Base-by-base conservation (phyloP, 2,113 vertebrate species). In the Epinephelus fuscoguttatus region DNA sequence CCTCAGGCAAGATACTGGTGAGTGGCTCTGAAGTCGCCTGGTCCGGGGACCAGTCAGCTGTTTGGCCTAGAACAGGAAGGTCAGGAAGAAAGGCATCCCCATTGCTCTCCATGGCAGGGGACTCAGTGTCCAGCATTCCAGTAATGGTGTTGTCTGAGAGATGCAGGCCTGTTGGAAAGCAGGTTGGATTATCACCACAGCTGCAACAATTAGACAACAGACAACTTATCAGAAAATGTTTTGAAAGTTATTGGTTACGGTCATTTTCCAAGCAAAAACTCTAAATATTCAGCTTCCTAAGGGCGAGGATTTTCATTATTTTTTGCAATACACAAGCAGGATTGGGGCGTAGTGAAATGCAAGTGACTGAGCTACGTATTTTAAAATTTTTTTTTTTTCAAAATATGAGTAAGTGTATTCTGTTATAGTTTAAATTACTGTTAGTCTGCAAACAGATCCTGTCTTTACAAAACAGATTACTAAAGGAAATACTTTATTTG, bases 111-210 rank as follows among this genome's bases (percentile, higher is more conserved):
- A 94, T 91, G 72, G 56, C 86, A 67, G 91, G 82, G 77, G 93
- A 88, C 75, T 94, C 93, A 75, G 94, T 89, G 82, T 95, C 91
- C 82, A 95, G 88, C 93, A 96, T 95, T 87, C 93, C 95, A 84
- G 87, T 91, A 76, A 92, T 84, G 14, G 84, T 81, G 53, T 89
- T 79, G n/a, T 91, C 90, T 68, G 71, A 78, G 78, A 88, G 45
- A 47, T 86, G 70, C 33, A 86, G 75, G 62, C 88, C 94, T 94
- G 82, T 56, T 66, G 17, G 42, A 52, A 82, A 64, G 33, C 2
- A 79, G 2, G 3, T 1, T 3, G 1, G 10, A 45, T 62, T 25
- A 72, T 64, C 6, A 81, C 0, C 30, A 4, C 10, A 6, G 17
- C 13, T 55, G 2, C 18, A 60, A 33, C 0, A 17, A 12, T 27